Evolutionary conservation across 2,797 vertebrate genomes (phyloP), one percentile per base, ranked within the genome.

Genomic region (Gambusia yucatana): DNA sequence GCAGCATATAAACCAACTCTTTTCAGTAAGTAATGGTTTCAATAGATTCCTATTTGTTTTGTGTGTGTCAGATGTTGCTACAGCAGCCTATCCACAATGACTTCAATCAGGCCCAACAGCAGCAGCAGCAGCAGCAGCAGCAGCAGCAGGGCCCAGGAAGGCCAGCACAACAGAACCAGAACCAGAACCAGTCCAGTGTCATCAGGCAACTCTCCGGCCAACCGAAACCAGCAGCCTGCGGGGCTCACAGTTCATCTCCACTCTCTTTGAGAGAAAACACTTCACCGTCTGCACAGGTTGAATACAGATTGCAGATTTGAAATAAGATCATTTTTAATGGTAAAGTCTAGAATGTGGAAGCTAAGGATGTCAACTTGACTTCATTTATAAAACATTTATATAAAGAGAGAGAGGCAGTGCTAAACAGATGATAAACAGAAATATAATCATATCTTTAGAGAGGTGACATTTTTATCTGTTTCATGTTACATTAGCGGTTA

Each of bases 31-130:
- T 22, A 36, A 63, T 36, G 16, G 7, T 63, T 63, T 57, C 69
- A 30, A 13, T 33, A 61, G 25, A 44, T 61, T 71, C 2, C 28
- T 33, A 76, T 81, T 48, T 33, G 86, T 28, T 65, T 88, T 86
- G 44, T 71, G 75, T 89, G 55, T 81, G 75, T 17, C 81, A 98
- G 97, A 96, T 96, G 94, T 92, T 98, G 92, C 94, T 97, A 93
- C 96, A 97, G 90, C 96, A 94, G 83, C 93, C 94, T 0, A 75
- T 92, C 78, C 93, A 96, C 0, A 41, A 91, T 30, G 90, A 94
- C 69, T 93, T 94, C 61, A 93, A 89, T 65, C 87, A 85, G 20
- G 79, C 92, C 69, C 94, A 95, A 76, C 92, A 73, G 0, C 85
- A 79, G 70, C 89, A 75, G 80, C 93, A 93, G 73, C 94, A 91